Evolutionary conservation across 2,113 vertebrate genomes (phyloP).

Genomic region (Bolborhynchus lineola): DNA sequence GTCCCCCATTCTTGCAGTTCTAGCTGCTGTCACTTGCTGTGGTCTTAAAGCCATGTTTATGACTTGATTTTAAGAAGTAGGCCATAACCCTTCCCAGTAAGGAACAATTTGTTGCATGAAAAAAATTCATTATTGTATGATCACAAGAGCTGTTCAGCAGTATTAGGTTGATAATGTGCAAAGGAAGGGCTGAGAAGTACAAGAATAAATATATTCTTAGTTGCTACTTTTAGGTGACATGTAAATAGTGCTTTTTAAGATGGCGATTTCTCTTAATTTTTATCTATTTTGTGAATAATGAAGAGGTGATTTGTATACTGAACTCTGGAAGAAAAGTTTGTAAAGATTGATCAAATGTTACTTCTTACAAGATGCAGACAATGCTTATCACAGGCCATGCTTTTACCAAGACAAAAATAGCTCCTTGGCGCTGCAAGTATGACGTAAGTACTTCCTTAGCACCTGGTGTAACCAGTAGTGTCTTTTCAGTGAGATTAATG

Average conservation of each 20-base stretch:
- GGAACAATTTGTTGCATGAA: not conserved
- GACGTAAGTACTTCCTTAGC: not conserved
- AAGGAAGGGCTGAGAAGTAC: not conserved
- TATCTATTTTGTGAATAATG: not conserved
- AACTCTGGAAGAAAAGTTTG: not conserved
- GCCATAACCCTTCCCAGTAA: not conserved
- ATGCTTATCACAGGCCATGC: not conserved
- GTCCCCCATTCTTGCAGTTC: not conserved
- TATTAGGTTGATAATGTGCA: not conserved
- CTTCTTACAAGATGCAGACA: not conserved
- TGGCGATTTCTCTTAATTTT: not conserved
- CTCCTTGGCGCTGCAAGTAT: not conserved
- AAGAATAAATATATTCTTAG: not conserved
- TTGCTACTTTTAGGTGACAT: not conserved
- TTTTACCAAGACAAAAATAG: not conserved
- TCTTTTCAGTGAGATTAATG: not conserved
- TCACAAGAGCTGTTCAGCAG: not conserved
- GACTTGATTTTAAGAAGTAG: not conserved
- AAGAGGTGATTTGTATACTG: not conserved
- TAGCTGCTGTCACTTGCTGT: not conserved
- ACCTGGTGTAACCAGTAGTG: not conserved
- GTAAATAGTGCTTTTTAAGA: not conserved
- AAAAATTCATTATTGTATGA: not conserved
- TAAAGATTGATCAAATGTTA: not conserved
- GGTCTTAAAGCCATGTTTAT: not conserved